Evolutionary conservation across 37 sponge, comb jelly and placozoan species (phyloP), one percentile per base, ranked within the genome.

Genomic region (Aplysina aerophoba): DNA sequence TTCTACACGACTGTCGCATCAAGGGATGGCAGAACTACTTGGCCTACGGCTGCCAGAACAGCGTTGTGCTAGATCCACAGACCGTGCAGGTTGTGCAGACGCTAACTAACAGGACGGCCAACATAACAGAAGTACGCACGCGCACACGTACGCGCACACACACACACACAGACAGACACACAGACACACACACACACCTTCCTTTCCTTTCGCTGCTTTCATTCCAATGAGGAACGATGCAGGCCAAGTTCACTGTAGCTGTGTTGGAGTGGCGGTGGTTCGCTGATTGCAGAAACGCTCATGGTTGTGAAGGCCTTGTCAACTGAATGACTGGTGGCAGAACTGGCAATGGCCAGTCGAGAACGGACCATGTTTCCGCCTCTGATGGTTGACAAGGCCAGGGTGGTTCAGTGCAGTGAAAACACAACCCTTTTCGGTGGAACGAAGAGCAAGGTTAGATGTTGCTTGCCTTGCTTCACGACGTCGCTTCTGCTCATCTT

Each of bases 41-140:
- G 12, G 99, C 99, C 0, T 98, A 91, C 69, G 97, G 94, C 15
- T 87, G 92, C 55, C 94, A 93, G n/a, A 93, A 66, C 53, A 80
- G 65, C n/a, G 90, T 98, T 14, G 94, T 98, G 24, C 73, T 98
- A 5, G 95, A 98, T 50, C 91, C 97, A 16, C 66, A 75, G 59
- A 92, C 85, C 17, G 83, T 91, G 0, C 98, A 96, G 86, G 81
- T 88, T 0, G 54, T 98, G 27, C 98, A 96, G 81, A 92, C 95
- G 22, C 88, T 98, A 4, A 36, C 85, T 0, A 82, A 88, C 24
- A 91, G 94, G 80, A 92, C 83, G 41, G 39, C 53, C 79, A 57
- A 67, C 39, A 88, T 97, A n/a, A 88, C 64, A 12, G 89, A 85
- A 65, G 97, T 96, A 67, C 30, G 69, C 20, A 19, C 22, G 30